Conservation (phyloP, 2,113 vertebrate genomes). For the Caretta caretta region DNA sequence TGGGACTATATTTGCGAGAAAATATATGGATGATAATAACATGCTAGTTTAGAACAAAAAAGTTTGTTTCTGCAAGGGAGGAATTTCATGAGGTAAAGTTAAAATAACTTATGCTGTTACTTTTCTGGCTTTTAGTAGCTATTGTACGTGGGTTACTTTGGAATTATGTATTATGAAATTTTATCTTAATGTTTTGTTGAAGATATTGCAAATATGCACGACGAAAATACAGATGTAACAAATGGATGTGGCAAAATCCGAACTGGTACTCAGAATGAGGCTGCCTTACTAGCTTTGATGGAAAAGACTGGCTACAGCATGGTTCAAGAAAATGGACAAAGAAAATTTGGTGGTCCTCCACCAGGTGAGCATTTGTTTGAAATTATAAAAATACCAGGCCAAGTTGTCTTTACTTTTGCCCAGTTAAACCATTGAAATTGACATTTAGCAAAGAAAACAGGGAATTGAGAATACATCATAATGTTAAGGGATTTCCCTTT, state of each 20-base stretch:
- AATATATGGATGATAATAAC: background rate
- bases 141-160: background rate
- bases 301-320: conserved; percentile 93
- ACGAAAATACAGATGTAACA: conserved; percentile 55
- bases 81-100: background rate
- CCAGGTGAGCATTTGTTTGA: conserved; percentile 83
- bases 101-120: background rate
- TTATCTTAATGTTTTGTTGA: conserved; percentile 16
- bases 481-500: too few species aligned
- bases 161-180: background rate
- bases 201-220: conserved; percentile 79
- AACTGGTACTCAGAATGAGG: conserved; percentile 79
- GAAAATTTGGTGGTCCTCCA: conserved; percentile 96
- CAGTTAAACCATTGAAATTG: background rate
- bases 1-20: background rate
- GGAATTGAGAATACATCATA: background rate
- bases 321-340: conserved; percentile 96
- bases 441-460: background rate
- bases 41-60: background rate
- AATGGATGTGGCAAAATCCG: conserved; percentile 72
- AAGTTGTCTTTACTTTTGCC: background rate
- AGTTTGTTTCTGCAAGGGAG: background rate
- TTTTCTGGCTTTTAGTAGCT: background rate
- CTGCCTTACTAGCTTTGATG: conserved; percentile 89
- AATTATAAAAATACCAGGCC: background rate